Evolutionary conservation across 2,797 vertebrate species (phyloP).

Genomic region (Dicrostonyx torquatus): DNA sequence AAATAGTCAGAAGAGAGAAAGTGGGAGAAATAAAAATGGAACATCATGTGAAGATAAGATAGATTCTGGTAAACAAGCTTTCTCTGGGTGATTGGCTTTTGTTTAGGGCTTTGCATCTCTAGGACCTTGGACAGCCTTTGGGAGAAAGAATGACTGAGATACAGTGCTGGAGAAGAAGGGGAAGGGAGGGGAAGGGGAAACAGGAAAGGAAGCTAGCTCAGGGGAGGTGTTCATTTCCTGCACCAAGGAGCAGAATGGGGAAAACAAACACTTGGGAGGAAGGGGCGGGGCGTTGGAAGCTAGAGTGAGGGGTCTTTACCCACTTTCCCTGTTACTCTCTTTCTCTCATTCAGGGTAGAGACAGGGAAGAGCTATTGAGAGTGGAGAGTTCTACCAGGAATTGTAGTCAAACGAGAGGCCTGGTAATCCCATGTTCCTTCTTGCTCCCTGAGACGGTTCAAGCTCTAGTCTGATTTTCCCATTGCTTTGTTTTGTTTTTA

Average conservation of each 20-base stretch:
- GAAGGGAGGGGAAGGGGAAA: not conserved
- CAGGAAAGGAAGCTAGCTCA: not conserved
- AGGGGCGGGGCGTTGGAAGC: not conserved
- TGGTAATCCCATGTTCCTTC: not conserved
- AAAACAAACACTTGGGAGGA: not conserved
- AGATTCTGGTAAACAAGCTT: slow-evolving; percentile 63
- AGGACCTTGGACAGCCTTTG: not conserved
- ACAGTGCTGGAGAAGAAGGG: not conserved
- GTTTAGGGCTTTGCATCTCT: not conserved
- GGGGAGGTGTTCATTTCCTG: not conserved
- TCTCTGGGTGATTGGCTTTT: slow-evolving; percentile 8
- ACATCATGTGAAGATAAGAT: slow-evolving; percentile 30
- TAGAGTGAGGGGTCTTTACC: not conserved
- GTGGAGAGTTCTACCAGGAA: slow-evolving; percentile 4
- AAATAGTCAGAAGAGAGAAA: slow-evolving; percentile 71
- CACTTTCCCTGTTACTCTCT: not conserved
- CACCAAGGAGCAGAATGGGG: not conserved
- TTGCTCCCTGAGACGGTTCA: not conserved
- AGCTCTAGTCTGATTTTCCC: not conserved
- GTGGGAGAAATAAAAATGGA: slow-evolving; percentile 73
- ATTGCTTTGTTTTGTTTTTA: not conserved
- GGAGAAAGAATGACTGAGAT: not conserved
- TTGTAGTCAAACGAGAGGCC: not conserved
- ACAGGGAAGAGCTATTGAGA: not conserved
- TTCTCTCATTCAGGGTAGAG: slow-evolving; percentile 49